Evolutionary conservation across 2,797 vertebrate species (phyloP).

Genomic region (Pangasius larnaudii): DNA sequence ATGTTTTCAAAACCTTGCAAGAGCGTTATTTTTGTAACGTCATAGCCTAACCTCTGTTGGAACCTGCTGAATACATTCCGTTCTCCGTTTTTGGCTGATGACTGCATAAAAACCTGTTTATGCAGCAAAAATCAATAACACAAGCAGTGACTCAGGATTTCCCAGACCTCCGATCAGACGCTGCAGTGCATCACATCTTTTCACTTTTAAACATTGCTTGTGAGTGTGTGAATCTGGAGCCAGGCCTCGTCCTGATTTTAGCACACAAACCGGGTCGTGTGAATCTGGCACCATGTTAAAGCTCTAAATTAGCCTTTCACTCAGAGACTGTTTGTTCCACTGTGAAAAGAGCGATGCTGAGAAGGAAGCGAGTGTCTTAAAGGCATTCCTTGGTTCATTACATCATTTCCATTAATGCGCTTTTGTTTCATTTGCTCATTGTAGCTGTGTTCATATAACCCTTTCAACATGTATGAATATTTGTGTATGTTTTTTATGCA

Average conservation of each 20-base stretch:
- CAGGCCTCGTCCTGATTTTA: constrained; percentile 30
- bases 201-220: constrained; percentile 10
- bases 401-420: constrained; percentile 38
- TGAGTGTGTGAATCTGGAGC: constrained; percentile 21
- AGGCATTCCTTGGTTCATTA: constrained; percentile 42
- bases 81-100: not conserved
- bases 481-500: not conserved
- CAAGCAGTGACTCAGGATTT: constrained; percentile 39
- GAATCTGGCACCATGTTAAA: constrained; percentile 58
- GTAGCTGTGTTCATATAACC: constrained; percentile 9
- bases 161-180: constrained; percentile 7
- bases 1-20: constrained; percentile 6
- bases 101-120: constrained; percentile 17
- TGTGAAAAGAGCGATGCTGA: constrained; percentile 41
- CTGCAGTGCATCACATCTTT: constrained; percentile 1
- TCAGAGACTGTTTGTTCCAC: constrained; percentile 46
- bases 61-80: not conserved
- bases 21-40: constrained; percentile 2
- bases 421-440: constrained; percentile 34
- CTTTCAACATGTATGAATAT: not conserved
- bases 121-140: constrained; percentile 35
- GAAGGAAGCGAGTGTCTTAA: constrained; percentile 52
- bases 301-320: constrained; percentile 51
- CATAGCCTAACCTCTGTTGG: not conserved
- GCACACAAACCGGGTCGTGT: constrained; percentile 51